Evolutionary conservation across 2,797 vertebrate genomes (phyloP).

Genomic region (Periparus ater): DNA sequence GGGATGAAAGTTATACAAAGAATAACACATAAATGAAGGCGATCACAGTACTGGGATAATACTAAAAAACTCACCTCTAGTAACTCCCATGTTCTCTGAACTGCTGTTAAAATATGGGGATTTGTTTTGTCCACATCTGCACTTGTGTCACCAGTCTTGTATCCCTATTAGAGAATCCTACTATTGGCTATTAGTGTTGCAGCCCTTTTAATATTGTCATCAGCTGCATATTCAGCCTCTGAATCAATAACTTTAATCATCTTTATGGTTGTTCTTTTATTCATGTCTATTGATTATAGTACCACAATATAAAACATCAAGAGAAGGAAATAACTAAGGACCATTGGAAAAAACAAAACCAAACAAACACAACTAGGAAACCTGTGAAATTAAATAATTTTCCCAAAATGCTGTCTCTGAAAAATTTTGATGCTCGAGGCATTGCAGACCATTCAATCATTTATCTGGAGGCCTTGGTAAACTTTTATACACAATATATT

Average conservation of each 20-base stretch:
- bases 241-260: constrained; percentile 45
- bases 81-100: background rate
- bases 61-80: fast-evolving
- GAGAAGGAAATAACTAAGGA: background rate
- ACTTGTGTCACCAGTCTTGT: background rate
- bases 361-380: background rate
- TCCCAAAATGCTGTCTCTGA: background rate
- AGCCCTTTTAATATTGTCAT: background rate
- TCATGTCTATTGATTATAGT: constrained; percentile 27
- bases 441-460: background rate
- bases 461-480: background rate
- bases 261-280: constrained; percentile 36
- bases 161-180: background rate
- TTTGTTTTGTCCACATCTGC: background rate
- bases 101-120: background rate
- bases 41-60: background rate
- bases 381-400: background rate
- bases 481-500: background rate
- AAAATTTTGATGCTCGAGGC: background rate
- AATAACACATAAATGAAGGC: background rate
- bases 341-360: background rate
- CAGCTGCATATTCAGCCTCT: background rate
- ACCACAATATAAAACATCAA: background rate
- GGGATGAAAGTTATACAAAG: background rate
- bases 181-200: background rate